Percentiles rank a stretch among this genome's conserved stretches.
Evolutionary conservation across 1,140 invertebrate species (phyloP).

Genomic region (Ceratina australensis): DNA sequence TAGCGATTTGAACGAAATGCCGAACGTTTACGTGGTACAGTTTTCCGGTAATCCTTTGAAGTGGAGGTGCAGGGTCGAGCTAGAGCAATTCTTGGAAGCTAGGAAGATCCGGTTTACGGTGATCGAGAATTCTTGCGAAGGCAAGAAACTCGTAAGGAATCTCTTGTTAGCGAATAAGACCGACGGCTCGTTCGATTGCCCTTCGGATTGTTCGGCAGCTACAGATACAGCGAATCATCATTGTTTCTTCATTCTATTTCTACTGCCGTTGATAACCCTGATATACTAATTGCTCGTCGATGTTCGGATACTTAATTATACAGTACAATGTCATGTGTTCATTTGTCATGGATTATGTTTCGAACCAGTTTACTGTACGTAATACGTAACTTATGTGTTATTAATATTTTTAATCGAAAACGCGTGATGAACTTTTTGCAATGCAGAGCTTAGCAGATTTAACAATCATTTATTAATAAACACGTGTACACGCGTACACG

Average conservation of each 20-base stretch:
- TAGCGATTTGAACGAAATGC: constrained; percentile 58
- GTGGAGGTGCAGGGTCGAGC: constrained; percentile 67
- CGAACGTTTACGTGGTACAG: constrained; percentile 56
- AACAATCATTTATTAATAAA: background rate
- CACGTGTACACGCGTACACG: background rate
- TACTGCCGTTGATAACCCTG: background rate
- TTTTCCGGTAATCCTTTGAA: constrained; percentile 67
- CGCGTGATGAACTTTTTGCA: background rate
- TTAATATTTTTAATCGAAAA: background rate
- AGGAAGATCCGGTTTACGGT: constrained; percentile 60
- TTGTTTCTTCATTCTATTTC: background rate
- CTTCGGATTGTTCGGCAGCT: constrained; percentile 34
- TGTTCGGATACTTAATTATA: constrained; percentile 9
- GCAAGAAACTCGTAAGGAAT: constrained; percentile 57
- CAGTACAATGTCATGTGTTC: constrained; percentile 38
- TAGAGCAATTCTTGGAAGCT: constrained; percentile 65
- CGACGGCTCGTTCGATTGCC: constrained; percentile 36
- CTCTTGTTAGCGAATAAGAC: constrained; percentile 56
- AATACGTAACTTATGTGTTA: background rate
- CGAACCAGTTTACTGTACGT: background rate
- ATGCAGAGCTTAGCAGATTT: background rate
- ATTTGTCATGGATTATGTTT: background rate
- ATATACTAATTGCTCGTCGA: background rate
- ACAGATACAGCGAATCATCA: background rate
- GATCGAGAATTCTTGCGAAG: constrained; percentile 66